A percentile compares a stretch with the other conserved stretches of the same genome.
Evolutionary conservation across 2,113 vertebrate genomes (phyloP).

Genomic region (Pterocles orientalis): DNA sequence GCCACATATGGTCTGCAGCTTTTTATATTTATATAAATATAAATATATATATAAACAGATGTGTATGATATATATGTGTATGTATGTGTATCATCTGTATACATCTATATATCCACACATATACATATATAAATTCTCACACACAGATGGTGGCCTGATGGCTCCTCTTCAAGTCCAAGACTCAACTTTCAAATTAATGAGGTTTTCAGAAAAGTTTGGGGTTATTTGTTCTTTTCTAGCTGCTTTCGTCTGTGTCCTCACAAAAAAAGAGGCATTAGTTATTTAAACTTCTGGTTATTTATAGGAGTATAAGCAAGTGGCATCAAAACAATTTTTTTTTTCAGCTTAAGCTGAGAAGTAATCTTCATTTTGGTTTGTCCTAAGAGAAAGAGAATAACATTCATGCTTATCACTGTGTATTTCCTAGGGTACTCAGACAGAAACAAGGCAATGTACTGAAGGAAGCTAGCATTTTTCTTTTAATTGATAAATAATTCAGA

Average conservation of each 20-base stretch:
- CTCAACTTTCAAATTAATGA: not conserved
- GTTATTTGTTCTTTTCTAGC: not conserved
- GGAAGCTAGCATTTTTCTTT: not conserved
- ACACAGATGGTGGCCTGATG: not conserved
- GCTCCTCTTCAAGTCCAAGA: not conserved
- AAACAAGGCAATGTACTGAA: not conserved
- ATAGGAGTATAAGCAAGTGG: not conserved
- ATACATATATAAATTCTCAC: not conserved
- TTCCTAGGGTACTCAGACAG: not conserved
- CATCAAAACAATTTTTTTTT: not conserved
- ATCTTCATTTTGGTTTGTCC: not conserved
- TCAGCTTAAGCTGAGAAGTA: not conserved
- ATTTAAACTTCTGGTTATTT: not conserved
- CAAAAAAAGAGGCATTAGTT: not conserved
- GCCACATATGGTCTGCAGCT: rapidly evolving
- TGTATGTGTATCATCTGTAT: not conserved
- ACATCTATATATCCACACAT: not conserved
- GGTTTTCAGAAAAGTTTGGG: not conserved
- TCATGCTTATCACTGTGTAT: not conserved
- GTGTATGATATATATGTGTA: not conserved
- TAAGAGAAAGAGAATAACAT: not conserved
- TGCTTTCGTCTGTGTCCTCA: not conserved
- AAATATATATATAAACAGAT: not conserved
- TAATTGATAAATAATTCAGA: conserved; percentile 23
- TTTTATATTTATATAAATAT: not conserved